Percentiles rank a stretch among this genome's conserved stretches.
Evolutionary conservation across 2,113 vertebrate genomes (phyloP).

Genomic region (Lasiurus cinereus): DNA sequence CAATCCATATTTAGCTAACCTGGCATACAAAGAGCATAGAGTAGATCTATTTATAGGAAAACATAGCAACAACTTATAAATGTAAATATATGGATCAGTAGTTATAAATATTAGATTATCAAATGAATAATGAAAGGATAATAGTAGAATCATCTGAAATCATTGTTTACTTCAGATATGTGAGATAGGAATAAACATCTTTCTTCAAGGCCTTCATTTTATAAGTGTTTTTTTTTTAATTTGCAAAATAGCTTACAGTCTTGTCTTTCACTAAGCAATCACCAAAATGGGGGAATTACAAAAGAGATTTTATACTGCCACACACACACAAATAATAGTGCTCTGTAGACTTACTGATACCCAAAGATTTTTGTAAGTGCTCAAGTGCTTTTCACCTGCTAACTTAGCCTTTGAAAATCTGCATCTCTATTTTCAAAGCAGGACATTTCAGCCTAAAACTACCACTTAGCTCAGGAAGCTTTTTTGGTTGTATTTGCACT

Average conservation of each 20-base stretch:
- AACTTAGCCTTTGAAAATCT: conserved; percentile 11
- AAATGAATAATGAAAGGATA: neutral
- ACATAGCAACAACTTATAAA: neutral
- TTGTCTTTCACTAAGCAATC: neutral
- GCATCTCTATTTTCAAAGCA: conserved; percentile 3
- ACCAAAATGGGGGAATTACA: neutral
- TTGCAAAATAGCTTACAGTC: neutral
- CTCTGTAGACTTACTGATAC: neutral
- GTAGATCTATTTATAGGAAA: conserved; percentile 13
- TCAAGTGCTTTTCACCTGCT: neutral
- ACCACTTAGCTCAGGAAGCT: neutral
- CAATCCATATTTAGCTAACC: neutral
- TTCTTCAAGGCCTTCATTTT: neutral
- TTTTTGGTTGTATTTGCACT: neutral
- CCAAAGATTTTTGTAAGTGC: neutral
- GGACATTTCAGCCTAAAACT: neutral
- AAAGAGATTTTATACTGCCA: neutral
- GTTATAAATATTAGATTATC: neutral
- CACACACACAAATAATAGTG: neutral
- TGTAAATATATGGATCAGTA: neutral
- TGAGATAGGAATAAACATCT: neutral
- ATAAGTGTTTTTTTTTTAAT: neutral
- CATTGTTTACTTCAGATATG: neutral
- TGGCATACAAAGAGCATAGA: neutral
- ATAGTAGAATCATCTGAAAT: neutral